phyloP scores from a whole-genome alignment of 1,140 invertebrate genomes.

The Drosophila arizonae region DNA sequence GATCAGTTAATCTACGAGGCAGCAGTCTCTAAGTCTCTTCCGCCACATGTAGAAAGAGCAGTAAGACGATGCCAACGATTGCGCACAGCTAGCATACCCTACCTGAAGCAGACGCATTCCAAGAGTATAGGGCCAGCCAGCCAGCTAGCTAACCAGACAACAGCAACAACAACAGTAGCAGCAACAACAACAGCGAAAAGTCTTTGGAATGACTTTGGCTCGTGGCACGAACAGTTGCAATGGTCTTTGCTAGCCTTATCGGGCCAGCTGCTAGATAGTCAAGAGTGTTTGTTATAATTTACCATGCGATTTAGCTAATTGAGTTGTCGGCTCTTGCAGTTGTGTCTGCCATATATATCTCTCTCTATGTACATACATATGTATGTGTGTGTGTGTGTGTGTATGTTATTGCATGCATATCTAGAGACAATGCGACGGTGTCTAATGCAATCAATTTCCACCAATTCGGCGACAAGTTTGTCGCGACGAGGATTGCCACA shows the following conservation, averaged over 20 bases:
- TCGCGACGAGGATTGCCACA: neutral
- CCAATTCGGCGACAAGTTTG: conserved; percentile 33
- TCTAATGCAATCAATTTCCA: conserved; percentile 43
- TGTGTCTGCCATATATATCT: conserved; percentile 1
- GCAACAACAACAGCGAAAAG: neutral
- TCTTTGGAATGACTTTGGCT: conserved; percentile 29
- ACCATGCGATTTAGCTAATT: conserved; percentile 39
- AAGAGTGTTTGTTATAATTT: conserved; percentile 21
- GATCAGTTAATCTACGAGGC: too few species aligned
- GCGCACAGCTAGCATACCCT: too few species aligned
- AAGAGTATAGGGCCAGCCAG: too few species aligned
- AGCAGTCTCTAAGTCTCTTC: too few species aligned
- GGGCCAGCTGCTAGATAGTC: conserved; percentile 14
- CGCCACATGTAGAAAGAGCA: too few species aligned
- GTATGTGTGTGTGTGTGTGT: neutral
- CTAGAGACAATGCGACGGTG: too few species aligned
- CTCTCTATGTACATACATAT: neutral
- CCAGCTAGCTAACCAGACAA: neutral
- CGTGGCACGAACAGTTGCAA: conserved; percentile 22
- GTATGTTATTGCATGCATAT: neutral
- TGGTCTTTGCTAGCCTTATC: neutral
- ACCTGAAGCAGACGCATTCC: too few species aligned
- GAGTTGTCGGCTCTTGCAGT: conserved; percentile 29
- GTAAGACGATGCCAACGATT: too few species aligned
- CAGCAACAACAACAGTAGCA: neutral